Conservation (phyloP, 1,140 invertebrate genomes). For the Eupeodes corollae region DNA sequence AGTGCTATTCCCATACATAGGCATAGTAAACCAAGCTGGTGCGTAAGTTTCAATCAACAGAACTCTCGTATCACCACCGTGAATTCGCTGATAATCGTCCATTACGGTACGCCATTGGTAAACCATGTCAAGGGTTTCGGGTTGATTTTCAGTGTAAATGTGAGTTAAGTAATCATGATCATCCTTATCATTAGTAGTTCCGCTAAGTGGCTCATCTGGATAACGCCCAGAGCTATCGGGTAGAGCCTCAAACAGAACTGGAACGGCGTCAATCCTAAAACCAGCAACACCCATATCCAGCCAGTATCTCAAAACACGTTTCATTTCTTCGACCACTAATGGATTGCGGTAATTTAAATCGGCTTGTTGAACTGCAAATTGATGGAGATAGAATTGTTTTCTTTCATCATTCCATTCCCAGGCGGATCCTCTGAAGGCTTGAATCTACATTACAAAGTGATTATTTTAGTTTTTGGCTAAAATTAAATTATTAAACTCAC, state of each 20-base stretch:
- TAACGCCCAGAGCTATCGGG: constrained; percentile 20
- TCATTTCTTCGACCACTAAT: constrained; percentile 46
- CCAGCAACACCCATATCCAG: constrained; percentile 56
- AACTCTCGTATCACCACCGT: constrained; percentile 35
- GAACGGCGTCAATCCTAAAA: constrained; percentile 54
- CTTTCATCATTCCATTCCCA: constrained; percentile 54
- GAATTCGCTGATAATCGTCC: constrained; percentile 20
- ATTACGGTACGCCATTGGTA: constrained; percentile 38
- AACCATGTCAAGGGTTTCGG: constrained; percentile 39
- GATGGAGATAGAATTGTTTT: constrained; percentile 58
- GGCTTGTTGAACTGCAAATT: constrained; percentile 53
- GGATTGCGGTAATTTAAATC: constrained; percentile 58
- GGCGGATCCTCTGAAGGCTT: constrained; percentile 45
- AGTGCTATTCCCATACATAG: constrained; percentile 14
- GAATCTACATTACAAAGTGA: neutral
- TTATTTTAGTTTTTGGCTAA: neutral
- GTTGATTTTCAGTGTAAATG: constrained; percentile 38
- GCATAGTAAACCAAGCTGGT: constrained; percentile 40
- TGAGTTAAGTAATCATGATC: constrained; percentile 39
- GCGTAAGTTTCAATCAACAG: constrained; percentile 60
- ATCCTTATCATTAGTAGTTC: constrained; percentile 13
- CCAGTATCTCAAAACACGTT: constrained; percentile 58
- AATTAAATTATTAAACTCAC: constrained; percentile 43
- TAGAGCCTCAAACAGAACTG: constrained; percentile 41
- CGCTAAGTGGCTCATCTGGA: constrained; percentile 33